These are phyloP conservation scores for Sciurus carolinensis DNA, from an alignment of 2,797 vertebrate genomes.

Conservation along the genomic window DNA sequence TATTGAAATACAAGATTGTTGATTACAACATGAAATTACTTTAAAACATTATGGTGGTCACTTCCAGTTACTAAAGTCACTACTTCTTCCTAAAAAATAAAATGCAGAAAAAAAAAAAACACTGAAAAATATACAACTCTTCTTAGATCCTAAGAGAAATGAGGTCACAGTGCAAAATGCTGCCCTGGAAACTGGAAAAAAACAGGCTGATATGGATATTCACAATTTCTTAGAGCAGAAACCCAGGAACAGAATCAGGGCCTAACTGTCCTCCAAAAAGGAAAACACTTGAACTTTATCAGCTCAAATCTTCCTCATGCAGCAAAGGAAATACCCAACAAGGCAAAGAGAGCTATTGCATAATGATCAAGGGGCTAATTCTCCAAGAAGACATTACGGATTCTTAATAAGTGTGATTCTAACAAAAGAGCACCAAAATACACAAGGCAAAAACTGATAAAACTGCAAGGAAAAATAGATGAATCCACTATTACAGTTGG, in stretches of 20 bases:
- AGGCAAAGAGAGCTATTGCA: background rate
- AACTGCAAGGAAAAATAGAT: background rate
- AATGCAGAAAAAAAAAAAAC: background rate
- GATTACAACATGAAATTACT: background rate
- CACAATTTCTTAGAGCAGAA: background rate
- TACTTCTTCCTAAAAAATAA: background rate
- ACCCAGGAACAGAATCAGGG: background rate
- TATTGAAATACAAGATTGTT: slow-evolving; percentile 36
- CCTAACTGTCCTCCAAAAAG: background rate
- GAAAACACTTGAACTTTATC: background rate
- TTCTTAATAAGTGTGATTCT: background rate
- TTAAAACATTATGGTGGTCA: background rate
- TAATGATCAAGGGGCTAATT: background rate
- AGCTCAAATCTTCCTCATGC: background rate
- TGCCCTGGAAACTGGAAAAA: background rate
- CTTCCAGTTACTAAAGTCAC: background rate
- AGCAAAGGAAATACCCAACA: background rate
- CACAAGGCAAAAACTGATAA: background rate
- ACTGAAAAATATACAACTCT: background rate
- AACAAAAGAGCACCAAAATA: background rate
- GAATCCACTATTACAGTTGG: background rate
- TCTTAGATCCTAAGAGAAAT: background rate
- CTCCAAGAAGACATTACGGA: background rate
- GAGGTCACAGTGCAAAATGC: background rate
- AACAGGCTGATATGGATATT: background rate